phyloP scores from a whole-genome alignment of 2,797 vertebrate genomes.

The Triplophysa bombifrons region DNA sequence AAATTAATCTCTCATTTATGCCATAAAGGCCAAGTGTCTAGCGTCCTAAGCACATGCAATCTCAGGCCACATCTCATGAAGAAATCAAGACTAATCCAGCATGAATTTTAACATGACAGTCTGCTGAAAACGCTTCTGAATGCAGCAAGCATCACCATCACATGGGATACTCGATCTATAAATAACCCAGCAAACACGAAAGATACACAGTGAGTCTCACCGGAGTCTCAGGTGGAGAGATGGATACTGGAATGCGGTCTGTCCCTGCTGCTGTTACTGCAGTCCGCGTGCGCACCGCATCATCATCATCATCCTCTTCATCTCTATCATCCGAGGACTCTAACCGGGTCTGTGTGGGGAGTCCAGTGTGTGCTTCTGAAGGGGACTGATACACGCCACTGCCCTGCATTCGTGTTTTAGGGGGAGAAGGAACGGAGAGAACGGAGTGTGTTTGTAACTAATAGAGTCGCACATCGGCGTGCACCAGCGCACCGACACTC shows the following conservation, averaged over 20 bases:
- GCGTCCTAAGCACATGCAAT: slow-evolving; percentile 15
- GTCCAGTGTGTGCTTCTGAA: slow-evolving; percentile 30
- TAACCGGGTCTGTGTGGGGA: neutral
- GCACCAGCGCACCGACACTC: neutral
- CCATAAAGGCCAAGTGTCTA: neutral
- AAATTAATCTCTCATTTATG: neutral
- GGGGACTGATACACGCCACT: slow-evolving; percentile 14
- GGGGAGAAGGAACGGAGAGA: neutral
- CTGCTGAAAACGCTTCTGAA: neutral
- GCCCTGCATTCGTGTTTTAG: slow-evolving; percentile 29
- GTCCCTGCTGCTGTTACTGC: slow-evolving; percentile 46
- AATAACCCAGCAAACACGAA: neutral
- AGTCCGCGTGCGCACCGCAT: slow-evolving; percentile 47
- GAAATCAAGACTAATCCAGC: neutral
- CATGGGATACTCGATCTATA: too few relatives aligned
- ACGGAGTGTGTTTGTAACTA: slow-evolving; percentile 36
- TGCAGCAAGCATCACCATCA: slow-evolving; percentile 13
- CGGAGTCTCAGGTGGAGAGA: slow-evolving; percentile 13
- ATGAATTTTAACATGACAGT: slow-evolving; percentile 1
- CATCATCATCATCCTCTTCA: slow-evolving; percentile 12
- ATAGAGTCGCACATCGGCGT: slow-evolving; percentile 27
- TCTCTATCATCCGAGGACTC: neutral
- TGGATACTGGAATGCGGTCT: slow-evolving; percentile 43
- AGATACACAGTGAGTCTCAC: slow-evolving; percentile 22
- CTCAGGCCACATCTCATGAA: slow-evolving; percentile 33